phyloP scores from a whole-genome alignment of 2,113 vertebrate species.

The Gallinago undulata region DNA sequence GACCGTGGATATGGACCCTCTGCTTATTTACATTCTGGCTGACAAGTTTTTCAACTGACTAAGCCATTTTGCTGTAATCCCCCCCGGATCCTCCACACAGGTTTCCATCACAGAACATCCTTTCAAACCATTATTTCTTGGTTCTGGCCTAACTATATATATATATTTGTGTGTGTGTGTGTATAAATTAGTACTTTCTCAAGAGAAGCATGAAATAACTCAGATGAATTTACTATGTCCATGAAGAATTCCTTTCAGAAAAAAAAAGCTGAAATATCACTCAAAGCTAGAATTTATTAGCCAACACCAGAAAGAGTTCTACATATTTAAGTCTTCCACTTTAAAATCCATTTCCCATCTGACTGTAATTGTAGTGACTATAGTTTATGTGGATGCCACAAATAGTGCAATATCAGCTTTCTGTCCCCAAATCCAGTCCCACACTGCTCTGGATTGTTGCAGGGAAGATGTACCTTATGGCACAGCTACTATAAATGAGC shows the following conservation, averaged over 20 bases:
- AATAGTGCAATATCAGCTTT: fast-evolving
- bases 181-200: background rate
- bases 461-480: background rate
- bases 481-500: background rate
- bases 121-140: background rate
- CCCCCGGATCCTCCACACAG: background rate
- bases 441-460: background rate
- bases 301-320: background rate
- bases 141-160: background rate
- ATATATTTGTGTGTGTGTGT: background rate
- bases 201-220: conserved; percentile 2
- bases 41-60: conserved; percentile 12
- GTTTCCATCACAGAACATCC: background rate
- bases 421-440: background rate
- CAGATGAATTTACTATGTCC: background rate
- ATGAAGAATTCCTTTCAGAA: background rate
- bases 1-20: background rate
- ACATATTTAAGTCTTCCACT: background rate
- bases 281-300: background rate
- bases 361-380: background rate
- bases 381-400: background rate
- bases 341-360: background rate
- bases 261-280: background rate
- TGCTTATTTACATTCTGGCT: conserved; percentile 49
- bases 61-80: background rate